Evolutionary conservation across 2,113 vertebrate genomes (phyloP).

Genomic region (Tragelaphus scriptus): DNA sequence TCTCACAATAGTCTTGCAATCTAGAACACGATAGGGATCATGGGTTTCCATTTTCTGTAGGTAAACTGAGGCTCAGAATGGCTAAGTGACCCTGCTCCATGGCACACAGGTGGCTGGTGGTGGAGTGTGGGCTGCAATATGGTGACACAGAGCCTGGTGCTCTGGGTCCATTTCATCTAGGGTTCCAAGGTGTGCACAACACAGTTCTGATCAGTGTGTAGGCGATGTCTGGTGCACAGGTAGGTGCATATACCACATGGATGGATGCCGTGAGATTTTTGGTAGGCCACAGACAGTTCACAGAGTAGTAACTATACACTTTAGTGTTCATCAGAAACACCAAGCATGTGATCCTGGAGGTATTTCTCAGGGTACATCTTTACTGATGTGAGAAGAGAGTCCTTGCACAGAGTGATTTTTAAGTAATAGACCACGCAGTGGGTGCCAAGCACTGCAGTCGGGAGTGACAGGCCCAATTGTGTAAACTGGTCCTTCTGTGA

Average conservation of each 20-base stretch:
- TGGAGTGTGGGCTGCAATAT: neutral
- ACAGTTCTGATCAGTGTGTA: neutral
- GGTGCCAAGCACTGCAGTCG: neutral
- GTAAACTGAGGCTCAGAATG: neutral
- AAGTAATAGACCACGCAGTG: neutral
- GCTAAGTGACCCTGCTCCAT: neutral
- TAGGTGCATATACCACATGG: fast-evolving
- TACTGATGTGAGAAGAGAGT: neutral
- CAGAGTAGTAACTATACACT: neutral
- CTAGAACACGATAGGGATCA: neutral
- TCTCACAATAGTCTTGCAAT: neutral
- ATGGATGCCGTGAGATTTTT: neutral
- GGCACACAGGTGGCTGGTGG: neutral
- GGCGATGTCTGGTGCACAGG: neutral
- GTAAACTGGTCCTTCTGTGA: neutral
- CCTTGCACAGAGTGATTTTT: neutral
- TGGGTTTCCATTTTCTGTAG: neutral
- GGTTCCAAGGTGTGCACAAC: too few species aligned
- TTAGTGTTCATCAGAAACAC: neutral
- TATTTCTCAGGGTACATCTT: neutral
- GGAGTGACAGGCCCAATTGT: neutral
- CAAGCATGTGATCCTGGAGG: neutral
- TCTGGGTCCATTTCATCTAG: neutral
- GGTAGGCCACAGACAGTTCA: neutral
- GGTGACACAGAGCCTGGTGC: neutral